Percentiles rank a stretch among this genome's conserved stretches.
Conservation (phyloP, 2,797 vertebrate genomes). For the Takifugu rubripes region DNA sequence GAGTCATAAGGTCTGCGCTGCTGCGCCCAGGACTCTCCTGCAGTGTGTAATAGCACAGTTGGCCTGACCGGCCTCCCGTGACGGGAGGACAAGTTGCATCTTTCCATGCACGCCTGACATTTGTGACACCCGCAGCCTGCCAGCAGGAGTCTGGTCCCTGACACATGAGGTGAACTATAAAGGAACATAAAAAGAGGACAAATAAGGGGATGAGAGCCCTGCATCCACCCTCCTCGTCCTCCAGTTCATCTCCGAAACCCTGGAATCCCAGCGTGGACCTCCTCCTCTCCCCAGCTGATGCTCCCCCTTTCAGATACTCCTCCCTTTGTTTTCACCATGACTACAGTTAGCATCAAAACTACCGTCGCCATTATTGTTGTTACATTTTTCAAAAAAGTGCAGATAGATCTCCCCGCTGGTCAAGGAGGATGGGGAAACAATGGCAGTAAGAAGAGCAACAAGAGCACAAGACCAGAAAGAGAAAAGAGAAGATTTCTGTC, state of each 20-base stretch:
- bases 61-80: conserved; percentile 25
- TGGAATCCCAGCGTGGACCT: conserved; percentile 53
- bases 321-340: conserved; percentile 70
- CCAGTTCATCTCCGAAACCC: conserved; percentile 44
- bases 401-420: conserved; percentile 70
- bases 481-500: conserved; percentile 71
- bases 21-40: conserved; percentile 16
- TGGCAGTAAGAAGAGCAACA: conserved; percentile 72
- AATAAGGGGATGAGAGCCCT: conserved; percentile 63
- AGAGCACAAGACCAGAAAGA: conserved; percentile 67
- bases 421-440: conserved; percentile 64
- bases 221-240: conserved; percentile 55
- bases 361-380: conserved; percentile 67
- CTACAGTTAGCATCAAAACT: conserved; percentile 61
- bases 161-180: too few relatives aligned
- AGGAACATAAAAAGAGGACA: conserved; percentile 8
- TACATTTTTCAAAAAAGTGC: conserved; percentile 80
- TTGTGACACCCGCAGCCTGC: conserved; percentile 38
- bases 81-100: conserved; percentile 35
- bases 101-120: conserved; percentile 44
- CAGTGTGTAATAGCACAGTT: conserved; percentile 26
- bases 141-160: conserved; percentile 32
- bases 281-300: conserved; percentile 47
- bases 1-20: background rate
- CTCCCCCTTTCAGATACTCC: conserved; percentile 66